Conservation (phyloP, 1,140 invertebrate genomes). For the Mesaphorura yosii region DNA sequence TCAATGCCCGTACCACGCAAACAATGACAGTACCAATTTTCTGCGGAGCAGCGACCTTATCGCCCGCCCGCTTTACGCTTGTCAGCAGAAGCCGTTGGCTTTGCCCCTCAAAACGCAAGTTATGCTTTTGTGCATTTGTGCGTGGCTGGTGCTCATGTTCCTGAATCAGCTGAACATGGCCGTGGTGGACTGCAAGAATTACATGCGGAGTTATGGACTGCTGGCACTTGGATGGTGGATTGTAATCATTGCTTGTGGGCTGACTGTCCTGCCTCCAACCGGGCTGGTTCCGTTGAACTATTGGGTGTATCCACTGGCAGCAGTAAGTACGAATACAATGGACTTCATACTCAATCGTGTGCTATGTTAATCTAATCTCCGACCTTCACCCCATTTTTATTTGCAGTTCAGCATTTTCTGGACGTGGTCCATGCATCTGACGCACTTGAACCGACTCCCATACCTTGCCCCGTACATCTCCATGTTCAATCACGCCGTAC, state of each 20-base stretch:
- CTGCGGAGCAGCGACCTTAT: neutral
- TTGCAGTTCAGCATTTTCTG: slow-evolving; percentile 19
- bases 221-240: slow-evolving; percentile 12
- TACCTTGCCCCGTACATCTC: slow-evolving; percentile 13
- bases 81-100: slow-evolving; percentile 1
- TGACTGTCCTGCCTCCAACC: slow-evolving; percentile 16
- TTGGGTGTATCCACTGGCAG: slow-evolving; percentile 19
- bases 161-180: slow-evolving; percentile 2
- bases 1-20: slow-evolving; percentile 8
- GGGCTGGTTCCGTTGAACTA: slow-evolving; percentile 2
- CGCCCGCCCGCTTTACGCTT: neutral
- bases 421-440: slow-evolving; percentile 20
- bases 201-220: slow-evolving; percentile 2
- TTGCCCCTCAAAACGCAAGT: no score
- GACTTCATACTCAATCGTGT: no score
- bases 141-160: neutral
- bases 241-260: slow-evolving; percentile 9
- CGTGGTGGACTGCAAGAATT: neutral
- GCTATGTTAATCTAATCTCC: no score
- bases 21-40: neutral
- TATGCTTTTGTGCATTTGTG: no score
- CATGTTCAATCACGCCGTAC: slow-evolving; percentile 14
- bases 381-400: no score
- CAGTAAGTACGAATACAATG: no score
- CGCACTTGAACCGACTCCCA: slow-evolving; percentile 10